Evolutionary conservation across 1,140 invertebrate species (phyloP).

Genomic region (Camponotus vicinus): DNA sequence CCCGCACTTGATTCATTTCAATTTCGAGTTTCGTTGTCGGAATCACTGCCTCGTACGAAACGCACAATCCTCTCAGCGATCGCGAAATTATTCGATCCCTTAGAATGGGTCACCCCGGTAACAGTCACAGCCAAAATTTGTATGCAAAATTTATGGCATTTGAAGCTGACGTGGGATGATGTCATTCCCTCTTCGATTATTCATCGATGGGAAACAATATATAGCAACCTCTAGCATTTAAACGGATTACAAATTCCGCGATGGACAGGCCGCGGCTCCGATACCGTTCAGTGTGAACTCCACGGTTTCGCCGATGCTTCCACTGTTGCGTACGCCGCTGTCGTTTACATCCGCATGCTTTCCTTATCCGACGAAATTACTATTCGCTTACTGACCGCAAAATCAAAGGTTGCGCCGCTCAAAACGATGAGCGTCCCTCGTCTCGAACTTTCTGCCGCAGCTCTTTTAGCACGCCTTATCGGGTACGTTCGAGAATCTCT

Average conservation of each 20-base stretch:
- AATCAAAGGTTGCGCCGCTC: slow-evolving; percentile 67
- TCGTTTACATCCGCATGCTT: slow-evolving; percentile 31
- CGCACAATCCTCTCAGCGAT: not conserved
- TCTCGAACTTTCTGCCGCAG: slow-evolving; percentile 58
- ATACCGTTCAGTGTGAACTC: no score
- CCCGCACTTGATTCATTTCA: not conserved
- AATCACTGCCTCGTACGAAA: not conserved
- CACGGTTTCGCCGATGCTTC: slow-evolving; percentile 63
- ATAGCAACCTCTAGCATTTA: no score
- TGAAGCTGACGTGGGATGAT: no score
- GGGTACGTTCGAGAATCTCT: not conserved
- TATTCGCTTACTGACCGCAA: slow-evolving; percentile 21
- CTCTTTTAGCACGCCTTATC: slow-evolving; percentile 59
- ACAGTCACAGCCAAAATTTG: not conserved
- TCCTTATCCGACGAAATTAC: slow-evolving; percentile 43
- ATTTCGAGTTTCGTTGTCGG: not conserved
- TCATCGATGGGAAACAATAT: no score
- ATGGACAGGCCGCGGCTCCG: no score
- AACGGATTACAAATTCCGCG: no score
- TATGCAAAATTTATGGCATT: not conserved
- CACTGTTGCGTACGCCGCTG: slow-evolving; percentile 38
- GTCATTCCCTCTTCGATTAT: no score
- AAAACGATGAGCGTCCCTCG: slow-evolving; percentile 30
- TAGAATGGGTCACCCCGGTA: not conserved
- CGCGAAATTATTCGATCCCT: not conserved